phyloP scores from a whole-genome alignment of 2,797 vertebrate genomes.

The Coranthus polyacanthus region DNA sequence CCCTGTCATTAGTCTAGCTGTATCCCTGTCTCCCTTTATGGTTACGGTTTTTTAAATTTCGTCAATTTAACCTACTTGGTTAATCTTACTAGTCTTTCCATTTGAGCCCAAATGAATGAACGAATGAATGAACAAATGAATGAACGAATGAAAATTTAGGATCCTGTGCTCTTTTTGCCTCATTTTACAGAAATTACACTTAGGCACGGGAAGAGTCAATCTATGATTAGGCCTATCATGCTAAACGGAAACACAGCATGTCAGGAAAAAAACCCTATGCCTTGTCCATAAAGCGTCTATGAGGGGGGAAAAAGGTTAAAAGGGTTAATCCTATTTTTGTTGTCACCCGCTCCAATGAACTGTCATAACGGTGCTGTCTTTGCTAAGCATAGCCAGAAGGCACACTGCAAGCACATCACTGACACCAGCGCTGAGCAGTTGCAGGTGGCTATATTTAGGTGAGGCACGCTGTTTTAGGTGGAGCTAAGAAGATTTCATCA shows the following conservation, averaged over 20 bases:
- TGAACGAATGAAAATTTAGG: slow-evolving; percentile 50
- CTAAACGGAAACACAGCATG: slow-evolving; percentile 39
- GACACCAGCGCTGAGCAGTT: slow-evolving; percentile 66
- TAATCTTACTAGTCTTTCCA: background rate
- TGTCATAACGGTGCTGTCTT: slow-evolving; percentile 70
- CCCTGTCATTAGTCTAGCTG: background rate
- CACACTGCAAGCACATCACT: slow-evolving; percentile 71
- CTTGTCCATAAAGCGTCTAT: slow-evolving; percentile 35
- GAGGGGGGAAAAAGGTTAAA: slow-evolving; percentile 63
- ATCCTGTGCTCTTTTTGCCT: no score
- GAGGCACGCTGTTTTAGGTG: slow-evolving; percentile 66
- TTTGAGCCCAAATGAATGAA: slow-evolving; percentile 42
- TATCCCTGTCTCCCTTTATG: no score
- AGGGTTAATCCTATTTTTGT: slow-evolving; percentile 80
- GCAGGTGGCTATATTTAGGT: slow-evolving; percentile 78
- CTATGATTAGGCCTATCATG: slow-evolving; percentile 45
- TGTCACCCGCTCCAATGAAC: slow-evolving; percentile 76
- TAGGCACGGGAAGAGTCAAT: slow-evolving; percentile 37
- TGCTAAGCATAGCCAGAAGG: slow-evolving; percentile 70
- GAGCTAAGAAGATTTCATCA: slow-evolving; percentile 77
- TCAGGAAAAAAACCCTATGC: background rate
- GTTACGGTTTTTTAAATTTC: background rate
- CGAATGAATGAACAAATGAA: slow-evolving; percentile 36
- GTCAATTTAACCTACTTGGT: no score
- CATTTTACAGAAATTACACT: slow-evolving; percentile 45